These are phyloP conservation scores for Dallia pectoralis DNA, from an alignment of 2,797 vertebrate species.

Conservation along the genomic window DNA sequence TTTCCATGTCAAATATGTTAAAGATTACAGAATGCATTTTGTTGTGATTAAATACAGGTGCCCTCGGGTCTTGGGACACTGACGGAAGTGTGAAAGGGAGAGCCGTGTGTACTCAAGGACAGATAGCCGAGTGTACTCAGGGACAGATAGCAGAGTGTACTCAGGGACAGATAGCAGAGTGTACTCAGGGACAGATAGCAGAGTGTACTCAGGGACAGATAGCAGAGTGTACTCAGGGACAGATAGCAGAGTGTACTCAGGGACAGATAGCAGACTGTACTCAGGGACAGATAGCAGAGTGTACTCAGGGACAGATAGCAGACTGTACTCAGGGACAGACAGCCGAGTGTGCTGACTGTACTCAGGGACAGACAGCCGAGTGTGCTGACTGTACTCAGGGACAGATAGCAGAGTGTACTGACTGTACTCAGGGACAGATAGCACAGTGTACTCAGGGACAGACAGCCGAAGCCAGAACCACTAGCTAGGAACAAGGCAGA, in stretches of 20 bases:
- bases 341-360: no score
- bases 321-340: no score
- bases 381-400: constrained; percentile 26
- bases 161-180: no score
- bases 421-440: constrained; percentile 29
- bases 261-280: no score
- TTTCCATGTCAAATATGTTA: not conserved
- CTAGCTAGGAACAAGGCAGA: constrained; percentile 15
- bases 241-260: no score
- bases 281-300: no score
- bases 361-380: no score
- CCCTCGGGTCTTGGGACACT: not conserved
- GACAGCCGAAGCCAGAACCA: constrained; percentile 24
- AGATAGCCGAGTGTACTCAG: constrained; percentile 14
- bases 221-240: constrained; percentile 8
- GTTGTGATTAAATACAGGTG: not conserved
- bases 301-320: constrained; percentile 28
- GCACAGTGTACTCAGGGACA: constrained; percentile 6
- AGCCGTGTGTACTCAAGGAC: constrained; percentile 29
- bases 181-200: no score
- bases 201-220: constrained; percentile 31
- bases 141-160: no score
- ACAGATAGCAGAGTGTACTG: constrained; percentile 20
- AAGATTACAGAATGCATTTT: not conserved
- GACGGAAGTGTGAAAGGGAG: constrained; percentile 31